Evolutionary conservation across 1,140 invertebrate genomes (phyloP).

Genomic region (Lysiphlebus fabarum): DNA sequence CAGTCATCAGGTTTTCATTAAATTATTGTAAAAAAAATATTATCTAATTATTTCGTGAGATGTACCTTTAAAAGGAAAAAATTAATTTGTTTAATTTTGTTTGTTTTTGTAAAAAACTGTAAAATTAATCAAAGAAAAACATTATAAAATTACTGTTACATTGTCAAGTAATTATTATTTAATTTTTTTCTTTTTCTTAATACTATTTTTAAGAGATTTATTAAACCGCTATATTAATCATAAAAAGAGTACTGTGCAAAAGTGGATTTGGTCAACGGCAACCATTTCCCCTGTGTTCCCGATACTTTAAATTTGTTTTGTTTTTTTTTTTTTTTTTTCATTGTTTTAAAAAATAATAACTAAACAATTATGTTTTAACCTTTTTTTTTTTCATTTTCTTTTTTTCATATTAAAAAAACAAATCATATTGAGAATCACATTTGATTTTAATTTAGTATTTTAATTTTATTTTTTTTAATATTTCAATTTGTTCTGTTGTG

Average conservation of each 20-base stretch:
- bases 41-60: too few species aligned
- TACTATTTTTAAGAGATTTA: constrained; percentile 12
- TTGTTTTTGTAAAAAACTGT: too few species aligned
- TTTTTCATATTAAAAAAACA: background rate
- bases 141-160: too few species aligned
- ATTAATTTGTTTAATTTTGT: too few species aligned
- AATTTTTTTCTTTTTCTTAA: constrained; percentile 6
- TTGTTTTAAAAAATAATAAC: constrained; percentile 18
- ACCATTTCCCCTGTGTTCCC: constrained; percentile 21
- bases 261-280: constrained; percentile 28
- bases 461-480: too few species aligned
- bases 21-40: too few species aligned
- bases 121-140: too few species aligned
- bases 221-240: constrained; percentile 1
- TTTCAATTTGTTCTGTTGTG: too few species aligned
- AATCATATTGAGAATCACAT: too few species aligned
- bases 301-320: constrained; percentile 1
- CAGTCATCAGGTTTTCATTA: too few species aligned
- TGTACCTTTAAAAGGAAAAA: too few species aligned
- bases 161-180: background rate
- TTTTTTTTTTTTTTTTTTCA: constrained; percentile 1
- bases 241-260: constrained; percentile 29
- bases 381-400: constrained; percentile 11
- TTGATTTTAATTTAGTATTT: too few species aligned
- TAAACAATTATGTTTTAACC: constrained; percentile 16